These are phyloP conservation scores for Drosophila subsilvestris DNA, from an alignment of 2,888 invertebrate genomes.

Conservation along the genomic window DNA sequence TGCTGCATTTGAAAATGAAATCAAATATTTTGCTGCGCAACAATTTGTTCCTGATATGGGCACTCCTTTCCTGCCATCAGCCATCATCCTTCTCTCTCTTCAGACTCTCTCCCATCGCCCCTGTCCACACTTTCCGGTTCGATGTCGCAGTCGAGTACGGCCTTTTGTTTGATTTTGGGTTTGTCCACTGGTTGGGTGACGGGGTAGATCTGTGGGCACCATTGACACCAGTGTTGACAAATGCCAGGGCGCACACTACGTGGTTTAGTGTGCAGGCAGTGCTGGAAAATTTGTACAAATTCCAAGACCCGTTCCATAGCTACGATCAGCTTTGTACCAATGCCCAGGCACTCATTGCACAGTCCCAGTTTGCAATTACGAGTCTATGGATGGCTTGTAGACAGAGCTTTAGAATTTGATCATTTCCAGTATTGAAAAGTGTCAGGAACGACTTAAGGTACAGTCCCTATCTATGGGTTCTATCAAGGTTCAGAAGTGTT, in stretches of 20 bases:
- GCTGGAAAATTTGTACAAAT: constrained; percentile 14
- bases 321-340: not conserved
- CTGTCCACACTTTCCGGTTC: constrained; percentile 11
- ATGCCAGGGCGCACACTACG: constrained; percentile 1
- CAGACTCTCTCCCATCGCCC: not conserved
- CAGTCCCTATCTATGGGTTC: not conserved
- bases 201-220: not conserved
- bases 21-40: constrained; percentile 72
- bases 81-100: not conserved
- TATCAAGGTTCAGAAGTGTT: too few relatives aligned
- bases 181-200: not conserved
- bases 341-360: too few relatives aligned
- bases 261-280: not conserved
- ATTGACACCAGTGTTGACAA: constrained; percentile 38
- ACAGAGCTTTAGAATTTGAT: not conserved
- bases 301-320: not conserved
- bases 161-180: constrained; percentile 21
- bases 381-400: too few relatives aligned
- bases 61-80: constrained; percentile 2
- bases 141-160: constrained; percentile 25
- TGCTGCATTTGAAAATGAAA: constrained; percentile 64
- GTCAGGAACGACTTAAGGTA: too few relatives aligned
- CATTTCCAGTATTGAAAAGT: not conserved
- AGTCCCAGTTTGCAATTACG: too few relatives aligned
- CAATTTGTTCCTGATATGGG: constrained; percentile 62